phyloP scores from a whole-genome alignment of 2,888 invertebrate genomes.

The Ischnura elegans region DNA sequence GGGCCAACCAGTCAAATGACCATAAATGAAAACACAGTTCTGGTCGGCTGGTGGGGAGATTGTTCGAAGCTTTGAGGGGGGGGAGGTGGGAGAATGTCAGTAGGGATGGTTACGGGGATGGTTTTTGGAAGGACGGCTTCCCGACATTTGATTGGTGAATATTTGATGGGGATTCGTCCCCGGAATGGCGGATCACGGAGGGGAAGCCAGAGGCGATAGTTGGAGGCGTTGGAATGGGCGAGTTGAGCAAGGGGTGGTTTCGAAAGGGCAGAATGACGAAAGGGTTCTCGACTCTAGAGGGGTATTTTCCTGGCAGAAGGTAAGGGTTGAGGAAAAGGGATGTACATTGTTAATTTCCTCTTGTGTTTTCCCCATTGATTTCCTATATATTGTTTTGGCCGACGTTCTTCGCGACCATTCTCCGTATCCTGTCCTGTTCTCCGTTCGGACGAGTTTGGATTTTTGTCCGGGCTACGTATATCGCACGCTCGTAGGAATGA shows the following conservation, averaged over 20 bases:
- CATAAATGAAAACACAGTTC: no score
- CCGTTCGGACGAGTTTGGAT: not conserved
- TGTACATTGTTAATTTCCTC: conserved; percentile 14
- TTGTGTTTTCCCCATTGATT: conserved; percentile 65
- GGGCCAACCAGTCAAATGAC: no score
- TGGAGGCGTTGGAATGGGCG: not conserved
- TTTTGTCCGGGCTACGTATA: not conserved
- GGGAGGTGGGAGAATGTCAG: not conserved
- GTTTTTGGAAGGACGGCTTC: not conserved
- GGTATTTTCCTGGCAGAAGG: not conserved
- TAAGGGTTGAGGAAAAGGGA: not conserved
- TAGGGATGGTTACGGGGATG: not conserved
- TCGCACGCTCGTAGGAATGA: not conserved
- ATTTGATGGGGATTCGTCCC: conserved; percentile 56
- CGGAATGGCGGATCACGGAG: not conserved
- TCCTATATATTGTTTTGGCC: conserved; percentile 47
- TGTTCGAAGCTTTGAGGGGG: not conserved
- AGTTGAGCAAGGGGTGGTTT: not conserved
- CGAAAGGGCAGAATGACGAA: not conserved
- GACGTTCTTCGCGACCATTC: not conserved
- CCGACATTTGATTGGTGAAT: conserved; percentile 62
- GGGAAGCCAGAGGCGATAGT: not conserved
- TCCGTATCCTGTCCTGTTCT: not conserved
- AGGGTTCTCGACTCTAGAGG: not conserved
- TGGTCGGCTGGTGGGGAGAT: not conserved